phyloP scores from a whole-genome alignment of 2,113 vertebrate genomes.

The Mixornis gularis region DNA sequence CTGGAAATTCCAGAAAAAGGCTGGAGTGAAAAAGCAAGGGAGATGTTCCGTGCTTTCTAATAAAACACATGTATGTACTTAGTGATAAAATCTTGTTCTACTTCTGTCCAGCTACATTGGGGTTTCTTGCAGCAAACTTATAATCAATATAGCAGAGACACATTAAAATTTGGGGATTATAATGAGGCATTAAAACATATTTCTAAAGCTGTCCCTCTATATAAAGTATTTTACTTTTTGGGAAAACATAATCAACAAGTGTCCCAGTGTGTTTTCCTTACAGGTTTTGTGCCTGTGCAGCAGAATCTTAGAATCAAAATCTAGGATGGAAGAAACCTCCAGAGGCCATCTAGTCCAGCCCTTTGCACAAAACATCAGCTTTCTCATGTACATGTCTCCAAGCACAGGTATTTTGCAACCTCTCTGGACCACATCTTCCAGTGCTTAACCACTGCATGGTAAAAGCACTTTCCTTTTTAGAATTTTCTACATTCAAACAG shows the following conservation, averaged over 20 bases:
- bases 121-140: neutral
- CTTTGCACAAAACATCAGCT: neutral
- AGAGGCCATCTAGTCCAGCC: neutral
- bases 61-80: neutral
- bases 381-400: neutral
- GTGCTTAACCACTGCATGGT: neutral
- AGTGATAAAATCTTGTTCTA: neutral
- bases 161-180: neutral
- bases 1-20: neutral
- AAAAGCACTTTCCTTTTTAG: neutral
- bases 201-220: neutral
- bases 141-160: neutral
- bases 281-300: slow-evolving; percentile 62
- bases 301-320: neutral
- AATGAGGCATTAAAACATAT: neutral
- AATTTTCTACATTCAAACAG: neutral
- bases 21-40: neutral
- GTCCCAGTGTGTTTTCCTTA: slow-evolving; percentile 68
- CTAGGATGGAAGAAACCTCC: neutral
- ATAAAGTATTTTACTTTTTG: slow-evolving; percentile 63
- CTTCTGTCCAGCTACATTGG: neutral
- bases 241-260: slow-evolving; percentile 75
- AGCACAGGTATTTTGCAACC: neutral
- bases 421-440: neutral
- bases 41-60: neutral